These are phyloP conservation scores for Antheraea assamensis DNA, from an alignment of 2,888 invertebrate species.

Conservation along the genomic window DNA sequence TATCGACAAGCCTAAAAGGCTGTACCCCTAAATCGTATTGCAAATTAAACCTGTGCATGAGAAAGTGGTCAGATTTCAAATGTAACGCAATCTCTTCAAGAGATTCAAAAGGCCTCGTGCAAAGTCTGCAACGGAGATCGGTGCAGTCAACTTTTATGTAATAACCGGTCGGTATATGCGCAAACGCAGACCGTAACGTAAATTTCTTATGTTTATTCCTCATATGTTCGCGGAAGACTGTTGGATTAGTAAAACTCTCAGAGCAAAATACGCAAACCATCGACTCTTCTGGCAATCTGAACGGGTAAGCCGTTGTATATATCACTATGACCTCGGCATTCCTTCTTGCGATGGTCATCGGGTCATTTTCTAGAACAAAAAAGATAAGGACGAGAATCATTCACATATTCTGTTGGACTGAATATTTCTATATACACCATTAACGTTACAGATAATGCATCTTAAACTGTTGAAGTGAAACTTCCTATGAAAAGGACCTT, in stretches of 20 bases:
- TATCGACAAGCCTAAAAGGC: conserved; percentile 27
- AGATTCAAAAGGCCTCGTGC: conserved; percentile 40
- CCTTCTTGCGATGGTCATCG: conserved; percentile 54
- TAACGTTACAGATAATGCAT: too few relatives aligned
- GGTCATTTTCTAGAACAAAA: conserved; percentile 65
- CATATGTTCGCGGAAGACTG: conserved; percentile 57
- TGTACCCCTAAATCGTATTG: conserved; percentile 27
- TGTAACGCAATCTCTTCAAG: conserved; percentile 45
- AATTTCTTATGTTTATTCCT: conserved; percentile 45
- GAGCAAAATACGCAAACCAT: conserved; percentile 64
- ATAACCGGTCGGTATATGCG: conserved; percentile 38
- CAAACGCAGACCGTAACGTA: conserved; percentile 50
- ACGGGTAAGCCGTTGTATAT: conserved; percentile 60
- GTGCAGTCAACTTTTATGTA: conserved; percentile 57
- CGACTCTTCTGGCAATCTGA: conserved; percentile 53
- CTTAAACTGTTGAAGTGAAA: too few relatives aligned
- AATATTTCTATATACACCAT: background rate
- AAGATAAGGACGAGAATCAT: conserved; percentile 28
- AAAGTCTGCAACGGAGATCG: conserved; percentile 56
- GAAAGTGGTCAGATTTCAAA: conserved; percentile 41
- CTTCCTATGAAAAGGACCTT: too few relatives aligned
- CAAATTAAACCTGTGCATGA: conserved; percentile 29
- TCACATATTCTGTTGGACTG: background rate
- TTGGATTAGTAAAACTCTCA: conserved; percentile 49
- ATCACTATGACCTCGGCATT: conserved; percentile 60